These are phyloP conservation scores for Agrochola litura DNA, from an alignment of 2,888 invertebrate species.

Conservation along the genomic window DNA sequence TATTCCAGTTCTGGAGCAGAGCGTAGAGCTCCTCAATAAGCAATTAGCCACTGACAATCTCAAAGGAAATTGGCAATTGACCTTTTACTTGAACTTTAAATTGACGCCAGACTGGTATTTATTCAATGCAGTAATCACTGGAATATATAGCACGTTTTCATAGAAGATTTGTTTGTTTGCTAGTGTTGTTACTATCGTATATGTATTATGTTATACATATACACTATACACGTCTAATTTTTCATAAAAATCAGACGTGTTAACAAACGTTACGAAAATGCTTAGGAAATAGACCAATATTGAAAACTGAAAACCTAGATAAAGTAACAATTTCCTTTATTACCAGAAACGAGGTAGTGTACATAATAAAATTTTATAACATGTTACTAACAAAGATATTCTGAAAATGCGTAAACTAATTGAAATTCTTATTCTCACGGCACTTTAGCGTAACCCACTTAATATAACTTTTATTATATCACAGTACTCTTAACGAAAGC, in stretches of 20 bases:
- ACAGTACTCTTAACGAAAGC: conserved; percentile 61
- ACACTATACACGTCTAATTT: too few relatives aligned
- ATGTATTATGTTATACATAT: too few relatives aligned
- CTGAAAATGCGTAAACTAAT: conserved; percentile 57
- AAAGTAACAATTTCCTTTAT: conserved; percentile 49
- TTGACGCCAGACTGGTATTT: conserved; percentile 75
- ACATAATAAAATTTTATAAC: conserved; percentile 58
- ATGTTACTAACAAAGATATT: conserved; percentile 42
- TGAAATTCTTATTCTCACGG: conserved; percentile 67
- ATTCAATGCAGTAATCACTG: conserved; percentile 63
- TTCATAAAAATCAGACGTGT: neutral
- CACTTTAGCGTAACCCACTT: conserved; percentile 63
- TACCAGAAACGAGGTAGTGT: conserved; percentile 39
- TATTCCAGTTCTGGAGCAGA: conserved; percentile 62
- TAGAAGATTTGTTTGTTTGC: conserved; percentile 22
- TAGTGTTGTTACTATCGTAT: neutral
- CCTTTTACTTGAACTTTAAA: conserved; percentile 86
- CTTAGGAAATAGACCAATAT: conserved; percentile 15
- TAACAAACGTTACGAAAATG: neutral
- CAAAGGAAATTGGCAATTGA: conserved; percentile 89
- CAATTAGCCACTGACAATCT: conserved; percentile 87
- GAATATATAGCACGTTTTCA: conserved; percentile 54
- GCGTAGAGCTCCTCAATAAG: conserved; percentile 75
- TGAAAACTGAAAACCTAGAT: conserved; percentile 42
- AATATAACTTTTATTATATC: conserved; percentile 62